phyloP scores from a whole-genome alignment of 1,140 invertebrate genomes.

The Drosophila kikkawai region DNA sequence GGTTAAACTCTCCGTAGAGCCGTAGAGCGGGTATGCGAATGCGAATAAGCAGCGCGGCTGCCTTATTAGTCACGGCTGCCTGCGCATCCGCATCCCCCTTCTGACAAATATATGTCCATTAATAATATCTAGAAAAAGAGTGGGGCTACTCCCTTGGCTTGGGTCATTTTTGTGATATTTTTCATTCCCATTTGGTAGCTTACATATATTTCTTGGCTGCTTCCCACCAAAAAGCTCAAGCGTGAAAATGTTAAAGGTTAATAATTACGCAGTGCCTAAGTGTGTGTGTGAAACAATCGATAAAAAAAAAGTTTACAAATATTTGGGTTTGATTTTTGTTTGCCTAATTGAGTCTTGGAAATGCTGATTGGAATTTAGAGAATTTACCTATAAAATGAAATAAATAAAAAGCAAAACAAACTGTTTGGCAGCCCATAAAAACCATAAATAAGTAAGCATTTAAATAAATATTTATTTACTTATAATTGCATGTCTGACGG shows the following conservation, averaged over 20 bases:
- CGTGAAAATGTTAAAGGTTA: conserved; percentile 83
- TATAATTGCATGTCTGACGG: conserved; percentile 66
- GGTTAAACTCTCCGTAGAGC: conserved; percentile 61
- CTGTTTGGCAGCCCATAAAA: conserved; percentile 20
- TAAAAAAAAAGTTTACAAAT: conserved; percentile 57
- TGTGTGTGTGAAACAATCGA: conserved; percentile 52
- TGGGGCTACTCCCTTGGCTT: conserved; percentile 30
- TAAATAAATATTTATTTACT: conserved; percentile 81
- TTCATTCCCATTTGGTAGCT: conserved; percentile 35
- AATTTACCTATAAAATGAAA: conserved; percentile 23
- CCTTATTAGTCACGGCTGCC: conserved; percentile 79
- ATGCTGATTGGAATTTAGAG: conserved; percentile 31
- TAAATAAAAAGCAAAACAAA: conserved; percentile 25
- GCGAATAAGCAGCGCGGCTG: conserved; percentile 20
- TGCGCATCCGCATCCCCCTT: conserved; percentile 53
- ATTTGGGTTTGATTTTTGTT: conserved; percentile 41
- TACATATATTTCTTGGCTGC: conserved; percentile 13
- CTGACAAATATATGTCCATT: conserved; percentile 77
- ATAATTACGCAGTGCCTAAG: conserved; percentile 62
- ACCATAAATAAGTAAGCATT: conserved; percentile 73
- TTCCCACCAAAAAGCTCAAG: conserved; percentile 67
- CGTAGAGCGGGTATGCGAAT: conserved; percentile 21
- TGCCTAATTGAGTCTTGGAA: conserved; percentile 42
- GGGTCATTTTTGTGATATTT: conserved; percentile 37
- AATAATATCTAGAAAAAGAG: conserved; percentile 64